Percentiles rank a stretch among this genome's conserved stretches.
These are phyloP conservation scores for Atta colombica DNA, from an alignment of 1,140 invertebrate species.

Conservation along the genomic window DNA sequence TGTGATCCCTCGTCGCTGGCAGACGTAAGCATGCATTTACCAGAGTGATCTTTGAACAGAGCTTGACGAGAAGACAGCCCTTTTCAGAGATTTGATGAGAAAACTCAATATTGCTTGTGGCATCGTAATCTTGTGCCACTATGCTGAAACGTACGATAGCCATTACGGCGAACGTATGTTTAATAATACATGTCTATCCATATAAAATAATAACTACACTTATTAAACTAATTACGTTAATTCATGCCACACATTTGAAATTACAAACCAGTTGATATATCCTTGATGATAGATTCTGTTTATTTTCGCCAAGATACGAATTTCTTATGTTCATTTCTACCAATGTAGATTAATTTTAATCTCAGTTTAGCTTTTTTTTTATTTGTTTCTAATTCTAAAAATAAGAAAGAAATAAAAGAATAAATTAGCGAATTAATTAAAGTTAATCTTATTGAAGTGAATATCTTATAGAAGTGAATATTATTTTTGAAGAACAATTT, in stretches of 20 bases:
- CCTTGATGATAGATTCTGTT: not conserved
- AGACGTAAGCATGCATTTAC: not conserved
- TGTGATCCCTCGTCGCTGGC: not conserved
- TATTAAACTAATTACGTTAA: not conserved
- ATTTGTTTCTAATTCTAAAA: no score
- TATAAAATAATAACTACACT: not conserved
- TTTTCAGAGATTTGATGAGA: constrained; percentile 4
- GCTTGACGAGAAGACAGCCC: constrained; percentile 7
- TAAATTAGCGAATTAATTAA: no score
- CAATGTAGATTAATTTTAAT: no score
- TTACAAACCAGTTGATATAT: not conserved
- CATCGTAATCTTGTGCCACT: not conserved
- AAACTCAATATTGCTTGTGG: constrained; percentile 10
- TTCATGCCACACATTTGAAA: not conserved
- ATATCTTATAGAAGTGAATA: no score
- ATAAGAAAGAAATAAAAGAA: no score
- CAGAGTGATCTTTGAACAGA: not conserved
- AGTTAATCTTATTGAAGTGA: no score
- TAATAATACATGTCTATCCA: not conserved
- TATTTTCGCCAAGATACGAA: not conserved
- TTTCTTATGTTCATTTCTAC: not conserved
- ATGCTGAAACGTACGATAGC: not conserved
- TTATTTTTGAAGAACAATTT: not conserved
- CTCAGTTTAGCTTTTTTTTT: no score
- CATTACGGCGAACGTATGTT: not conserved